A percentile compares a stretch with the other conserved stretches of the same genome.
Conservation (phyloP, 2,113 vertebrate species). For the Boleophthalmus pectinirostris region DNA sequence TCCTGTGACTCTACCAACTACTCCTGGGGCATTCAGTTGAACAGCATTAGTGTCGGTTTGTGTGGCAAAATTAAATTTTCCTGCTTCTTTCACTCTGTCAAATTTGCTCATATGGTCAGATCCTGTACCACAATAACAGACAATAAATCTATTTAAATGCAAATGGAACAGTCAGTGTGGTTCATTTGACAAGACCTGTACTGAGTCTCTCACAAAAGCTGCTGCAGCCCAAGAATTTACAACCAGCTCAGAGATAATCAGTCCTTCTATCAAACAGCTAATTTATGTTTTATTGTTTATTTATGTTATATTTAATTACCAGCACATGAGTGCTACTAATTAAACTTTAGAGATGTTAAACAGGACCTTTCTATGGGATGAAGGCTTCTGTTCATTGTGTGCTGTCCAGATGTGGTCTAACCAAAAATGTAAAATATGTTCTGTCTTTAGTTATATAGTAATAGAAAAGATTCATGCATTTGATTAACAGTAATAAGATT, state of each 20-base stretch:
- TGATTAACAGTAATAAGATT: background rate
- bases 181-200: slow-evolving; percentile 31
- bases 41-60: slow-evolving; percentile 1
- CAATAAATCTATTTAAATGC: slow-evolving; percentile 74
- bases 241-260: background rate
- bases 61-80: slow-evolving; percentile 43
- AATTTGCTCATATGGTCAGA: slow-evolving; percentile 53
- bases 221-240: slow-evolving; percentile 5
- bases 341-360: slow-evolving; percentile 7
- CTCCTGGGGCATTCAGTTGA: background rate
- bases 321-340: slow-evolving; percentile 1
- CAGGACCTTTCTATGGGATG: background rate
- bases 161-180: slow-evolving; percentile 64
- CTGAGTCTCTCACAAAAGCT: slow-evolving; percentile 47
- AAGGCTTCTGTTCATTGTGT: background rate
- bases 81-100: slow-evolving; percentile 45
- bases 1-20: background rate
- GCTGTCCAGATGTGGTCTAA: background rate
- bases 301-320: too few species aligned
- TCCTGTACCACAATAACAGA: slow-evolving; percentile 35
- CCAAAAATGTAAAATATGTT: background rate
- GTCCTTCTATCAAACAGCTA: slow-evolving; percentile 4
- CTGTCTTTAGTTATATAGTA: background rate
- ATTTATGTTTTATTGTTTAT: background rate
- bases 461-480: background rate